Base-by-base conservation (phyloP, 1,140 invertebrate genomes). In the Drosophila setifemur region DNA sequence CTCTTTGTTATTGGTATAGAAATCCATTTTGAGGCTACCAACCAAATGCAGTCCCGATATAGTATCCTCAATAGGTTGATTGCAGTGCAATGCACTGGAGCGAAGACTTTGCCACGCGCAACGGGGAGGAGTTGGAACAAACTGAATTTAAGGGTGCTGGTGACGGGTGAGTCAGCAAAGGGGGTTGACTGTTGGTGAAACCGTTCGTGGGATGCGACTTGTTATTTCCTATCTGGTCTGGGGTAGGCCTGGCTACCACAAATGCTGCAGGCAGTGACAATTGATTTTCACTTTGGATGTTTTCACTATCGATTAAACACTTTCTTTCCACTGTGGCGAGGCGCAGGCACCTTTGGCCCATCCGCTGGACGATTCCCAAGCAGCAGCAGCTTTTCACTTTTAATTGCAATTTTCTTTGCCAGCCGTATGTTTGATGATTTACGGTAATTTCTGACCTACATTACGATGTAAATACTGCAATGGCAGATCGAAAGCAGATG, bases 241-340 rank as follows among this genome's bases (percentile, higher is more conserved):
- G 53, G 29, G 47, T 50, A 48, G 52, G 66, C 52, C 44, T 42
- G 64, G 53, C 60, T 58, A 60, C 54, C 12, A 14, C 14, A 45
- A 55, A 68, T 50, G 42, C 28, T 55, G n/a, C 35, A 43, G 52
- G 25, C 67, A 61, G 53, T 48, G 53, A 29, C 54, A 61, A 50
- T 72, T 72, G 55, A 64, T 63, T 72, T 72, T 63, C 55, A 72
- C 58, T 55, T 68, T 47, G 43, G 40, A 60, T 63, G 58, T 82
- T 79, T 79, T 77, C 73, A 66, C 73, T 82, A 83, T 82, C 79
- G 78, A 82, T 82, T 82, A 73, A 83, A 82, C 78, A 78, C 70
- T 83, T 83, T 73, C 70, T 83, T 83, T 73, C 61, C 73, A 72
- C 61, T 69, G 57, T 8, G 33, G 33, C 33, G 16, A 12, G 8